Base-by-base conservation (phyloP, 2,797 vertebrate species). In the Triplophysa bombifrons region DNA sequence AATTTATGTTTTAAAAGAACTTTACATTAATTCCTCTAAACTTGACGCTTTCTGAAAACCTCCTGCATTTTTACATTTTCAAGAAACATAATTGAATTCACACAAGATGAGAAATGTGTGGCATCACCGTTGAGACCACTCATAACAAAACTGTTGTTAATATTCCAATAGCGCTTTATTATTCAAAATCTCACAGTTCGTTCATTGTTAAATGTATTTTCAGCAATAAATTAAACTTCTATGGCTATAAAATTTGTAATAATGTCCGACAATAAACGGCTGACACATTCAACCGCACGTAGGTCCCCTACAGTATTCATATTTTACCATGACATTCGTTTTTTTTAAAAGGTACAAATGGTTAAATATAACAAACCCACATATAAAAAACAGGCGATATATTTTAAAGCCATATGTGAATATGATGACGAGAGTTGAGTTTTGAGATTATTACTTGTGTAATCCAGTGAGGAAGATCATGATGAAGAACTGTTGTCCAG, bases 141-240 rank as follows among this genome's bases (percentile, higher is more conserved):
- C 41, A 41, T 13, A 19, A 55, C 14, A 0, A 20, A 55, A 10
- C 53, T 20, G 53, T 63, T 63, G 2, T 53, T 50, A 70, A 63
- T 78, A 78, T 78, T 65, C n/a, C 64, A 80, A 61, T 73, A 72
- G 48, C 80, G 83, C 87, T 86, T 80, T 83, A 80, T 83, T 85
- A 86, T 84, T 87, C 81, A 87, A 91, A 89, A 93, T 94, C 84
- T 84, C 91, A 92, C 91, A 91, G 87, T 91, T 92, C 89, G 86
- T 90, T 92, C 88, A 88, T 89, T 92, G 93, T 92, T 93, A 89
- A 93, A 93, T 73, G 58, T 70, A 94, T 93, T 93, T 94, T 93
- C 93, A 94, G 93, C 91, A 96, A 97, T 96, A 97, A 98, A 93
- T 96, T 96, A 96, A 93, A 94, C 90, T 93, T 88, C 90, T 93